These are phyloP conservation scores for Butorides virescens DNA, from an alignment of 2,113 vertebrate genomes.

Conservation along the genomic window DNA sequence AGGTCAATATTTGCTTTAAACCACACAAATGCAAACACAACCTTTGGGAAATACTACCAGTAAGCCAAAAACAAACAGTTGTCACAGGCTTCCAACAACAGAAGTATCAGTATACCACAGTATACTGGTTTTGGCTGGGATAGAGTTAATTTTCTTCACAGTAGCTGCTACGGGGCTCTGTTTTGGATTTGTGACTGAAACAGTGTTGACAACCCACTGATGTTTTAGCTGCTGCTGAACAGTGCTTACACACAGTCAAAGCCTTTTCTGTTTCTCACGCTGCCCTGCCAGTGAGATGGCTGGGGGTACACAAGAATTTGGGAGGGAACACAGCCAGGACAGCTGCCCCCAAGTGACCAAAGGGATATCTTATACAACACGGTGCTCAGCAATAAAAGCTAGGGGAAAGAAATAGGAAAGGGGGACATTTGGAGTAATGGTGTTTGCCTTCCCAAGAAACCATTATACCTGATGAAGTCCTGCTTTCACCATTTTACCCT, in stretches of 20 bases:
- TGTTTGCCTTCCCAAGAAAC: background rate
- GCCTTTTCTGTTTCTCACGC: background rate
- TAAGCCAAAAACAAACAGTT: background rate
- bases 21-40: background rate
- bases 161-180: background rate
- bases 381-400: background rate
- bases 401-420: background rate
- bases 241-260: background rate
- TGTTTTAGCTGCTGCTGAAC: background rate
- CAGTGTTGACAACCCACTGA: background rate
- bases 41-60: background rate
- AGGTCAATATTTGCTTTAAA: constrained; percentile 9
- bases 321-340: background rate
- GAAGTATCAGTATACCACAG: background rate
- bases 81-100: background rate
- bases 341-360: background rate
- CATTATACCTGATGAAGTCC: background rate
- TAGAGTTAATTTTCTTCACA: background rate
- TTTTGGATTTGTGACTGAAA: background rate
- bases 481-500: background rate
- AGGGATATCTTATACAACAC: background rate
- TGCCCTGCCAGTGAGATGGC: background rate
- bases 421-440: background rate
- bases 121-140: background rate
- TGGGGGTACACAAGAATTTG: background rate